Evolutionary conservation across 2,888 invertebrate species (phyloP).

Genomic region (Scaptomyza cyrtandrae): DNA sequence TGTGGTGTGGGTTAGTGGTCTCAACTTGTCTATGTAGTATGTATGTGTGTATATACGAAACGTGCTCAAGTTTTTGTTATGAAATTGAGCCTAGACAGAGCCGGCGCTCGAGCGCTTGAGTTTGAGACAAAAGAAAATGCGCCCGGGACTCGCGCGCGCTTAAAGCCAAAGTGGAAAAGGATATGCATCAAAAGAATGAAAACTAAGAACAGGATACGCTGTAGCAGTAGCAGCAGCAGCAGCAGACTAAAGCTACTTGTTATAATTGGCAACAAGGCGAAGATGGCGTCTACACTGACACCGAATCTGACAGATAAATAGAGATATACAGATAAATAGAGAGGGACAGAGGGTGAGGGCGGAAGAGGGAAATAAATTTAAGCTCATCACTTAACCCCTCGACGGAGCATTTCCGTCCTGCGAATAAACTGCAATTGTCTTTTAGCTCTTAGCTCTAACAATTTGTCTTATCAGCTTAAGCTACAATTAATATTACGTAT

Average conservation of each 20-base stretch:
- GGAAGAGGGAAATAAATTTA: background rate
- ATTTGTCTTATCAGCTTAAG: constrained; percentile 1
- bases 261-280: constrained; percentile 64
- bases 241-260: constrained; percentile 61
- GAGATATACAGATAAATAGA: background rate
- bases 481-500: background rate
- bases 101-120: constrained; percentile 34
- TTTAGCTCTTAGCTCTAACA: background rate
- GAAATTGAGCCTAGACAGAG: constrained; percentile 75
- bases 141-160: constrained; percentile 23
- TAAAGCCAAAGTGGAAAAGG: constrained; percentile 62
- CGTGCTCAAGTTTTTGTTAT: constrained; percentile 79
- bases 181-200: constrained; percentile 63
- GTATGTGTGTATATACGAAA: constrained; percentile 29
- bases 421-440: background rate
- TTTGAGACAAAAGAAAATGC: constrained; percentile 62
- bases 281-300: constrained; percentile 17
- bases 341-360: background rate
- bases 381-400: background rate
- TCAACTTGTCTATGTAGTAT: constrained; percentile 10
- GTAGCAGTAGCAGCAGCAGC: constrained; percentile 12
- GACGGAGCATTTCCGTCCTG: background rate
- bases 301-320: constrained; percentile 1
- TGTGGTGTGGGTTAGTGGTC: constrained; percentile 8
- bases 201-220: constrained; percentile 73